Percentiles rank a stretch among this genome's conserved stretches.
These are phyloP conservation scores for Pelochelys cantorii DNA, from an alignment of 2,797 vertebrate genomes.

Conservation along the genomic window DNA sequence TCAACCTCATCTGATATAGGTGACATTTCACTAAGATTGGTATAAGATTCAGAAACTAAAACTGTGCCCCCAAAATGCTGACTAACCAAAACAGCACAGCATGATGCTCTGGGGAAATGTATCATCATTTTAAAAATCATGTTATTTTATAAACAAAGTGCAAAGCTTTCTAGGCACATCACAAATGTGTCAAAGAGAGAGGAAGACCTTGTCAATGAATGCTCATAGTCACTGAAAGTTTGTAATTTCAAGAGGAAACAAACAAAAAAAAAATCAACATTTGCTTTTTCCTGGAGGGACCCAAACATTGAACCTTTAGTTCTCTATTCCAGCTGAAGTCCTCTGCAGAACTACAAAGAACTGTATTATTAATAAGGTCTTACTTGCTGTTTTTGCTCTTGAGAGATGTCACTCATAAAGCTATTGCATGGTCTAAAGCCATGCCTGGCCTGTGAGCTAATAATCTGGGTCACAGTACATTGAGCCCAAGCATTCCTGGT, in stretches of 20 bases:
- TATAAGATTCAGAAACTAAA: neutral
- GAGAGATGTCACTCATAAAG: neutral
- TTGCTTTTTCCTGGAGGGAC: slow-evolving; percentile 17
- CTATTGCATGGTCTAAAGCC: neutral
- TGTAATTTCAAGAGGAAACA: neutral
- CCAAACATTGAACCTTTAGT: neutral
- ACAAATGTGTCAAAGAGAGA: neutral
- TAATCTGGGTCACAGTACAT: neutral
- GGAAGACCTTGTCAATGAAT: neutral
- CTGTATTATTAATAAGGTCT: neutral
- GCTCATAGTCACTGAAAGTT: neutral
- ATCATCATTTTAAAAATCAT: neutral
- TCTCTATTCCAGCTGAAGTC: neutral
- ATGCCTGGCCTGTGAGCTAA: neutral
- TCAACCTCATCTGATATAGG: neutral
- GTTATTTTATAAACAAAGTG: neutral
- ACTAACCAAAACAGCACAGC: neutral
- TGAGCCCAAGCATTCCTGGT: neutral
- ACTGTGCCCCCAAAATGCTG: neutral
- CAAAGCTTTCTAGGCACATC: neutral
- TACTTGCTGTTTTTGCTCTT: neutral
- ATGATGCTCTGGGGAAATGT: neutral
- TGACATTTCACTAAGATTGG: neutral
- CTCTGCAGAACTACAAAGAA: neutral
- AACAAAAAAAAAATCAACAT: neutral